phyloP scores from a whole-genome alignment of 2,113 vertebrate species.

The Athene cunicularia region DNA sequence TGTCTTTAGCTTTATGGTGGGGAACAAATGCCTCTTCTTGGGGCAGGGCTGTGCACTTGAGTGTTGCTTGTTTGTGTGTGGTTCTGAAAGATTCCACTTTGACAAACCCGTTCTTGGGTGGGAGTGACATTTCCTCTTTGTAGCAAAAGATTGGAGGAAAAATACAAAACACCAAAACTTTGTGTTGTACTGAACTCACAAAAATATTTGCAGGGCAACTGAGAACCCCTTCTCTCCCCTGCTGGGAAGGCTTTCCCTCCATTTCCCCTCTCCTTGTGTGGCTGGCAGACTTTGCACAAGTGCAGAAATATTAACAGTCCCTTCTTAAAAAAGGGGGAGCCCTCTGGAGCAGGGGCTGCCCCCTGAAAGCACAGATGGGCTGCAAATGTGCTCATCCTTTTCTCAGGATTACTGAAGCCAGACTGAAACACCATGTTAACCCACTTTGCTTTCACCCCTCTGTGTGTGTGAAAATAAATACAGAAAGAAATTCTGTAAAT shows the following conservation, averaged over 20 bases:
- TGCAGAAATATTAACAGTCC: no score
- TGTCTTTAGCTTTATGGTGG: neutral
- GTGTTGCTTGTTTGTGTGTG: rapidly evolving
- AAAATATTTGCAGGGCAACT: rapidly evolving
- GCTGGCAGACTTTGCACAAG: neutral
- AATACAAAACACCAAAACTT: neutral
- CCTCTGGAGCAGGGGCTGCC: neutral
- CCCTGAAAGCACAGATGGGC: rapidly evolving
- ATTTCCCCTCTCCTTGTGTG: no score
- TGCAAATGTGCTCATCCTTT: rapidly evolving
- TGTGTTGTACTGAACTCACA: neutral
- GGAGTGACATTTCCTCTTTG: rapidly evolving
- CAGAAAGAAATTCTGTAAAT: neutral
- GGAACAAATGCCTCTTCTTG: neutral
- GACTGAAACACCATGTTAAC: rapidly evolving
- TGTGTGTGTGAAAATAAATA: neutral
- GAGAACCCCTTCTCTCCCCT: neutral
- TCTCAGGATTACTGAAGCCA: rapidly evolving
- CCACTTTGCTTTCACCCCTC: rapidly evolving
- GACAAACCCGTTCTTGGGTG: neutral
- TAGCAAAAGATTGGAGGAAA: neutral
- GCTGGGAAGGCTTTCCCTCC: neutral
- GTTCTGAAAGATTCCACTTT: no score
- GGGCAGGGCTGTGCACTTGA: neutral
- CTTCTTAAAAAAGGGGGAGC: neutral